Evolutionary conservation across 2,888 invertebrate species (phyloP).

Genomic region (Nephrotoma appendiculata): DNA sequence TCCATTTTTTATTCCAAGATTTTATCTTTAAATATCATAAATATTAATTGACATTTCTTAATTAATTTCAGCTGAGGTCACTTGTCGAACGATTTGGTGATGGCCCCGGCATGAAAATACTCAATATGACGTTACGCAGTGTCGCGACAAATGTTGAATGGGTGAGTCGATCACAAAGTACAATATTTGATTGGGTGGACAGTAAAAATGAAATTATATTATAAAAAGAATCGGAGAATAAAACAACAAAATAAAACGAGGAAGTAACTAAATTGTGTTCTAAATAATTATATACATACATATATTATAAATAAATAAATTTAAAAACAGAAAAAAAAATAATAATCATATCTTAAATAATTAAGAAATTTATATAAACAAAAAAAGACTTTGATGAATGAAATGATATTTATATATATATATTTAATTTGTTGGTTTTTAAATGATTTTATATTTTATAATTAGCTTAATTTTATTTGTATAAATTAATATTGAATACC

Average conservation of each 20-base stretch:
- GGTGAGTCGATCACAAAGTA: slow-evolving; percentile 30
- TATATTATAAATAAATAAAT: not conserved
- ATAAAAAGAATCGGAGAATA: not conserved
- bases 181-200: slow-evolving; percentile 31
- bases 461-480: not conserved
- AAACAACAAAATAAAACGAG: not conserved
- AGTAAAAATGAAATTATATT: not conserved
- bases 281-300: not conserved
- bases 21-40: too few relatives aligned
- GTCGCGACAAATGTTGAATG: slow-evolving; percentile 34
- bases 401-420: not conserved
- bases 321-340: not conserved
- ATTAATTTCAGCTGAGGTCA: slow-evolving; percentile 25
- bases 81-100: slow-evolving; percentile 32
- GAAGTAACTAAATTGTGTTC: slow-evolving; percentile 2
- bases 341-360: not conserved
- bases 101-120: slow-evolving; percentile 30
- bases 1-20: too few relatives aligned
- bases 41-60: not conserved
- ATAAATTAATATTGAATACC: not conserved
- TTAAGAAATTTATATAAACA: not conserved
- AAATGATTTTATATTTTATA: not conserved
- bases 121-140: slow-evolving; percentile 32
- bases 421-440: not conserved
- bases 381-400: not conserved